Percentiles rank a stretch among this genome's conserved stretches.
Evolutionary conservation across 1,140 invertebrate species (phyloP).

Genomic region (Leucophenga varia): DNA sequence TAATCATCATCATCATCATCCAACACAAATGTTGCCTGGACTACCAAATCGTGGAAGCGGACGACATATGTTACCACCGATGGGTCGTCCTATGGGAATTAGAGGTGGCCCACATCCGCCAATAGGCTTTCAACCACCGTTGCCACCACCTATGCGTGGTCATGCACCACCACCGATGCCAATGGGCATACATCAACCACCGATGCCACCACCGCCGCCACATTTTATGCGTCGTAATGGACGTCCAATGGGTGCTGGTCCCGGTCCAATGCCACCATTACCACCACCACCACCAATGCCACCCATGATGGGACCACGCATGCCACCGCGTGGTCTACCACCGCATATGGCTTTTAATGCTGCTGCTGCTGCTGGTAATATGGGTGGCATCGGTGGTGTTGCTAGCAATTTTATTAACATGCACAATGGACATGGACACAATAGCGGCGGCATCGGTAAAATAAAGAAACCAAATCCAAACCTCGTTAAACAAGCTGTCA

Average conservation of each 20-base stretch:
- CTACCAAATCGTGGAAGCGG: slow-evolving; percentile 16
- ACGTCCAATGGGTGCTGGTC: slow-evolving; percentile 12
- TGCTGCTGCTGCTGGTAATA: slow-evolving; percentile 9
- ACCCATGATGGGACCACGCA: slow-evolving; percentile 31
- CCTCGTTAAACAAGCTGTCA: slow-evolving; percentile 39
- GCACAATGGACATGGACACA: slow-evolving; percentile 28
- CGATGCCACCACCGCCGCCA: slow-evolving; percentile 25
- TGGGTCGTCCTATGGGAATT: slow-evolving; percentile 19
- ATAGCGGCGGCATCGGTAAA: slow-evolving; percentile 25
- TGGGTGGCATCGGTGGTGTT: slow-evolving; percentile 10
- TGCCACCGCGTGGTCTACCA: slow-evolving; percentile 37
- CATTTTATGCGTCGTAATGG: slow-evolving; percentile 39
- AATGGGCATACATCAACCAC: slow-evolving; percentile 23
- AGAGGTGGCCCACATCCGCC: slow-evolving; percentile 28
- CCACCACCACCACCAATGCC: slow-evolving; percentile 26
- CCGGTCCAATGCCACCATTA: slow-evolving; percentile 12
- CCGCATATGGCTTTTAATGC: slow-evolving; percentile 19
- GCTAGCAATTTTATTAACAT: neutral
- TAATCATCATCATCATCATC: too few relatives aligned
- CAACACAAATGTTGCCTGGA: slow-evolving; percentile 3
- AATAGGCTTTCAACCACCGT: slow-evolving; percentile 24
- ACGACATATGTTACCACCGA: slow-evolving; percentile 28
- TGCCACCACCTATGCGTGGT: slow-evolving; percentile 31
- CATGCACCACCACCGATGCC: slow-evolving; percentile 26
- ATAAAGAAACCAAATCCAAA: slow-evolving; percentile 46